Percentiles rank a stretch among this genome's conserved stretches.
Evolutionary conservation across 2,888 invertebrate genomes (phyloP).

Genomic region (Ennomos fuscantarius): DNA sequence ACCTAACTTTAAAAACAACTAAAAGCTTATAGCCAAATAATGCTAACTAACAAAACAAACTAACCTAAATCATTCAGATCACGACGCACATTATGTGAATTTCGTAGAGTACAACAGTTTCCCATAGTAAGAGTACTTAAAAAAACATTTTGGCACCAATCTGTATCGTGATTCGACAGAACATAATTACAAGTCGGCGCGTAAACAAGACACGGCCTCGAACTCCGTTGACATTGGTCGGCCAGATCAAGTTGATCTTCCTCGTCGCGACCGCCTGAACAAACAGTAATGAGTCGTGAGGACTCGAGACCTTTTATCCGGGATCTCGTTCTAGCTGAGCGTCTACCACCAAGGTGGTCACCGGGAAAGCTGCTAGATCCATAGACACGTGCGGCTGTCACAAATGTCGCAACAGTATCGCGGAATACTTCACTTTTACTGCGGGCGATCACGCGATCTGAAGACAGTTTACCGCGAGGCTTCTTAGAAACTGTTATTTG

Average conservation of each 20-base stretch:
- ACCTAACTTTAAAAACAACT: not conserved
- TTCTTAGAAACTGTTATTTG: slow-evolving; percentile 49
- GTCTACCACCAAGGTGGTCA: slow-evolving; percentile 15
- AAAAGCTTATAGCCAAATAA: slow-evolving; percentile 26
- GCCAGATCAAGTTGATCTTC: slow-evolving; percentile 55
- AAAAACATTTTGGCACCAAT: slow-evolving; percentile 63
- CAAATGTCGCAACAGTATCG: slow-evolving; percentile 44
- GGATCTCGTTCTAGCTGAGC: slow-evolving; percentile 40
- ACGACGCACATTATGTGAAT: slow-evolving; percentile 24
- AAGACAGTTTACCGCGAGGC: slow-evolving; percentile 37
- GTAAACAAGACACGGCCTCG: slow-evolving; percentile 73
- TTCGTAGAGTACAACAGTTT: slow-evolving; percentile 34
- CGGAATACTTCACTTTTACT: slow-evolving; percentile 65
- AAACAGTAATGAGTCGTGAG: slow-evolving; percentile 26
- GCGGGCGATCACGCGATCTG: slow-evolving; percentile 60
- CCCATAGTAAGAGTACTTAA: slow-evolving; percentile 39
- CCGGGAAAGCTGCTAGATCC: slow-evolving; percentile 32
- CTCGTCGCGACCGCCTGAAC: slow-evolving; percentile 36
- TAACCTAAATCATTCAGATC: not conserved
- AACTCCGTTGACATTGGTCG: slow-evolving; percentile 64
- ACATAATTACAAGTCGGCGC: slow-evolving; percentile 55
- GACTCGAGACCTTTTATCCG: slow-evolving; percentile 38
- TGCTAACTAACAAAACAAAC: slow-evolving; percentile 11
- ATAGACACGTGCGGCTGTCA: slow-evolving; percentile 48
- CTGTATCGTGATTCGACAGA: slow-evolving; percentile 53